These are phyloP conservation scores for Hydractinia symbiolongicarpus DNA, from an alignment of 30 jellyfish, hydroid and myxozoan genomes.

Conservation along the genomic window DNA sequence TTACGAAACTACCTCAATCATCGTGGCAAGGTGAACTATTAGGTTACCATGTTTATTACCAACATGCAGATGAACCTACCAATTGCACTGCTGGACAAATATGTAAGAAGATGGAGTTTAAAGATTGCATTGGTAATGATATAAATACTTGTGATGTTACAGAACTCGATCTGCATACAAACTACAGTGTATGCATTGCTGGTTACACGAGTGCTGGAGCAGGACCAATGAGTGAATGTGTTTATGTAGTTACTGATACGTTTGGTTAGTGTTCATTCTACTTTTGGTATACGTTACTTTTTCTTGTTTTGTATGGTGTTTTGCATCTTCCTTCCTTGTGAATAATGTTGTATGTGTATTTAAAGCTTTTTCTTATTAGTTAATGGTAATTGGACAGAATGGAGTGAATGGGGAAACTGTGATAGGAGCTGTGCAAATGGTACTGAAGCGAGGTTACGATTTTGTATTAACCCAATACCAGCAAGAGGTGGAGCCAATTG, in stretches of 20 bases:
- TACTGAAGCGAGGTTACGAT: slow-evolving; percentile 6
- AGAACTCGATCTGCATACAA: neutral
- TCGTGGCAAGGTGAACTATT: neutral
- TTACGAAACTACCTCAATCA: neutral
- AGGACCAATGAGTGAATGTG: neutral
- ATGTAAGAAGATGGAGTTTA: neutral
- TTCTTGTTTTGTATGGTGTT: too few species aligned
- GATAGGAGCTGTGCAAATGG: slow-evolving; percentile 56
- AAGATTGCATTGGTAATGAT: neutral
- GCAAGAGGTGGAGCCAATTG: slow-evolving; percentile 66
- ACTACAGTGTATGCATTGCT: slow-evolving; percentile 14
- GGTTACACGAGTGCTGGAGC: neutral
- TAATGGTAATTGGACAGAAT: slow-evolving; percentile 61
- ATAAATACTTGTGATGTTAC: neutral
- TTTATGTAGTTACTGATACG: slow-evolving; percentile 10
- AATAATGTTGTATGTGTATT: too few species aligned
- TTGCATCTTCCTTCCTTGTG: too few species aligned
- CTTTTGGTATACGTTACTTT: too few species aligned
- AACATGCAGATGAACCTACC: slow-evolving; percentile 10
- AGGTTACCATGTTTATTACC: slow-evolving; percentile 9
- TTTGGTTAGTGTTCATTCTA: neutral
- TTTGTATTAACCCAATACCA: slow-evolving; percentile 48
- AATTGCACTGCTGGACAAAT: neutral
- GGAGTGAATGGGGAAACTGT: slow-evolving; percentile 57
- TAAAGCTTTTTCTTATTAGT: slow-evolving; percentile 6